Base-by-base conservation (phyloP, 2,797 vertebrate species). In the Platyrinchus mystaceus region DNA sequence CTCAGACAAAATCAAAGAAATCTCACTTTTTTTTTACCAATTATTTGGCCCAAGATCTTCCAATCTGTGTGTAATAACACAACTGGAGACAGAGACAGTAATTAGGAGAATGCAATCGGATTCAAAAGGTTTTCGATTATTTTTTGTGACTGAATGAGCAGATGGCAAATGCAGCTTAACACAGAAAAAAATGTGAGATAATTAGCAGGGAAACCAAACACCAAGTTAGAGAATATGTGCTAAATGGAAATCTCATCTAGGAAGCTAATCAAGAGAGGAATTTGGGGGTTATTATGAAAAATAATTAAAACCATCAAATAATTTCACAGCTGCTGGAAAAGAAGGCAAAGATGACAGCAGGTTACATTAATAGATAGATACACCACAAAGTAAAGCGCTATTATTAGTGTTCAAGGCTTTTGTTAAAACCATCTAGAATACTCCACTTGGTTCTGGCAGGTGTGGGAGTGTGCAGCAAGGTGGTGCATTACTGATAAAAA, bases 111-210 rank as follows among this genome's bases (percentile, higher is more conserved):
- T 81, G 84, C 63, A 94, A 63, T 93, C 0, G 7, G 55, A 86
- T 94, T 95, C 84, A 93, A 90, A 96, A 96, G 87, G 56, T 73
- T 96, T 96, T 88, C 79, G 89, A 84, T 94, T 95, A 75, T 90
- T 90, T 97, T 92, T 88, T 91, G 91, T 81, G 91, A 88, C 83
- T 96, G 85, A 82, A 91, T 95, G 83, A 96, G 91, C 95, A 97
- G 96, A 97, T 96, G 95, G 96, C 76, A 95, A 95, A 96, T 90
- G 87, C 92, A 94, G 84, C 80, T 92, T 92, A 96, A 94, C 70
- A 69, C 47, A 84, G 82, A 83, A 88, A 91, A 93, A 95, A 92
- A 43, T 15, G 87, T 70, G 83, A 84, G 84, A 93, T 95, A 97
- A 96, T 96, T 97, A 97, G 83, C 89, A 94, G 80, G 67, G 85